Base-by-base conservation (phyloP, 1,140 invertebrate genomes). In the Trachymyrmex cornetzi region DNA sequence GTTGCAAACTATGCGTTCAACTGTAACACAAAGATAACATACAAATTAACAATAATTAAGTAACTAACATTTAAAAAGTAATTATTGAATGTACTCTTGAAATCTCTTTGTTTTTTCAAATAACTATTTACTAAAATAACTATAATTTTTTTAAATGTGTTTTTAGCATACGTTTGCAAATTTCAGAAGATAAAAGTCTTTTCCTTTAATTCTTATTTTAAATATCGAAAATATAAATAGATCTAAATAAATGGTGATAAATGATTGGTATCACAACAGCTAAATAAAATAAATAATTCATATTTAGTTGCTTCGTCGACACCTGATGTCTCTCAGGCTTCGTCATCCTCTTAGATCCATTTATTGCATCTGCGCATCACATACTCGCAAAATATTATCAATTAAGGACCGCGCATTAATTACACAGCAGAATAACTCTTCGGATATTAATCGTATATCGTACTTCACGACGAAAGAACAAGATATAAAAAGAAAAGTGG, bases 251-350 rank as follows among this genome's bases (percentile, higher is more conserved):
- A 38, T 38, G 34, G 34, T 38, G 34, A 38, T 7, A 38, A 38
- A 38, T 24, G 50, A 19, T 19, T 59, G 7, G 7, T 55, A 55
- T 55, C 6, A 22, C n/a, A 24, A 24, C 0, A 5, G 11, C 22
- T 59, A 24, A 59, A 59, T 59, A 59, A 22, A 38, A 66, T 66
- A 38, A 38, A 66, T 38, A 38, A 66, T n/a, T 66, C 7, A n/a
- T 16, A 7, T 38, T n/a, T 66, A 19, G 19, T 66, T 66, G 19
- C 19, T 11, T 3, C 9, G 30, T 2, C 27, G 16, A 11, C 38
- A 44, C 2, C 11, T 7, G 38, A 44, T 12, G 38, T 9, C 9
- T 44, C 38, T 44, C 38, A 44, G 2, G 38, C 11, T 44, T 44
- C 38, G 38, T 12, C 11, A 44, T 44, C 11, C 9, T 44, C 38